Conservation (phyloP, 2,888 invertebrate species). For the Crocallis elinguaria region DNA sequence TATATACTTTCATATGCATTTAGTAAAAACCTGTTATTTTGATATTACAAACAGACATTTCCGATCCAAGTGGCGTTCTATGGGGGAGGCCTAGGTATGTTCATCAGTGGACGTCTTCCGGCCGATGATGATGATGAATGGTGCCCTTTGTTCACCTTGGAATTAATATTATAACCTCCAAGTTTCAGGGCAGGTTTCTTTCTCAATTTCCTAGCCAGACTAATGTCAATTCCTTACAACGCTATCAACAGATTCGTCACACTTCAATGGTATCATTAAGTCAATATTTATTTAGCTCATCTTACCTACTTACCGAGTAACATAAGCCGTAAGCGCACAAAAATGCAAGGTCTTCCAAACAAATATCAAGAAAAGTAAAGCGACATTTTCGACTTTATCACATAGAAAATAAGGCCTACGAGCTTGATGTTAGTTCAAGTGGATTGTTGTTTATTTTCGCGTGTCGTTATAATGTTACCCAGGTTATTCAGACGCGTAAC, state of each 20-base stretch:
- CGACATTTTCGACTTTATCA: background rate
- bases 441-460: conserved; percentile 13
- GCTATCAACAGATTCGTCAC: conserved; percentile 1
- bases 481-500: conserved; percentile 4
- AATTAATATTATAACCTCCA: too few species aligned
- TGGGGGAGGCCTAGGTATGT: too few species aligned
- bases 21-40: too few species aligned
- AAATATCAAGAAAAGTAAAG: background rate
- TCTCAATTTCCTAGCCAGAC: too few species aligned
- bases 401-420: conserved; percentile 1
- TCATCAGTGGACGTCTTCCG: too few species aligned
- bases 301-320: conserved; percentile 42
- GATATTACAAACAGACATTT: too few species aligned
- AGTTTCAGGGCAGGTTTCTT: too few species aligned
- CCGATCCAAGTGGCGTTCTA: too few species aligned
- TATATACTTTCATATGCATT: too few species aligned
- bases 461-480: background rate
- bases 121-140: too few species aligned
- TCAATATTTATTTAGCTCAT: conserved; percentile 39
- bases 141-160: too few species aligned
- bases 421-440: conserved; percentile 3
- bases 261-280: conserved; percentile 18
- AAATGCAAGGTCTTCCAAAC: conserved; percentile 42
- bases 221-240: background rate
- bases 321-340: conserved; percentile 37